Percentiles rank a stretch among this genome's conserved stretches.
These are phyloP conservation scores for Parthenolecanium corni DNA, from an alignment of 2,888 invertebrate genomes.

Conservation along the genomic window DNA sequence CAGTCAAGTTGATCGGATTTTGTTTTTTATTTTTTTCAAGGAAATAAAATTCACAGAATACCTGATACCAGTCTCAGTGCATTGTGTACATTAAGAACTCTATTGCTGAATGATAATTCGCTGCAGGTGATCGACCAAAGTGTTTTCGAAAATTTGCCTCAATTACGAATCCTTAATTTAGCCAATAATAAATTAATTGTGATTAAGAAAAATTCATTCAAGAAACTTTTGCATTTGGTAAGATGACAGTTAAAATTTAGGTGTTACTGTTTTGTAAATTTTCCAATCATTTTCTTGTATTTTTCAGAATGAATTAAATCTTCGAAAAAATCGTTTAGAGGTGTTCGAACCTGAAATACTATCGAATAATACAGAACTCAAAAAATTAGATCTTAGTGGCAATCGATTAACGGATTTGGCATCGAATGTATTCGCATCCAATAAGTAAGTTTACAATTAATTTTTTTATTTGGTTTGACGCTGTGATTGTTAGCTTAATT, in stretches of 20 bases:
- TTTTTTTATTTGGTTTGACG: too few relatives aligned
- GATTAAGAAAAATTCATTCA: slow-evolving; percentile 44
- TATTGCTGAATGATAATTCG: slow-evolving; percentile 62
- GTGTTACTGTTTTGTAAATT: neutral
- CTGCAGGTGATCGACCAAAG: slow-evolving; percentile 54
- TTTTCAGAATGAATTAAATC: slow-evolving; percentile 47
- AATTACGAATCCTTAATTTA: slow-evolving; percentile 61
- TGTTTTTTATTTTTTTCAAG: slow-evolving; percentile 30
- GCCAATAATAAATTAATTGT: slow-evolving; percentile 60
- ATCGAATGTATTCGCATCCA: slow-evolving; percentile 40
- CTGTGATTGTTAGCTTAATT: too few relatives aligned
- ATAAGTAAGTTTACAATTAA: slow-evolving; percentile 37
- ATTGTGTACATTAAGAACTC: slow-evolving; percentile 52
- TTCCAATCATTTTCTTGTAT: neutral
- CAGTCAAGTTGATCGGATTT: too few relatives aligned
- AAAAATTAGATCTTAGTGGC: slow-evolving; percentile 58
- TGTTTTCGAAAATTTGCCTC: slow-evolving; percentile 56
- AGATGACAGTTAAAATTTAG: neutral
- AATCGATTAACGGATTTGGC: slow-evolving; percentile 53
- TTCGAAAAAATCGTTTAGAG: slow-evolving; percentile 65
- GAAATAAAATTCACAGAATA: slow-evolving; percentile 60
- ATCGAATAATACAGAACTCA: slow-evolving; percentile 51
- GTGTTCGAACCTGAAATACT: slow-evolving; percentile 56
- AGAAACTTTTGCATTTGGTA: slow-evolving; percentile 32
- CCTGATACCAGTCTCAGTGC: slow-evolving; percentile 52